Conservation (phyloP, 1,140 invertebrate genomes). For the Eumeta japonica region DNA sequence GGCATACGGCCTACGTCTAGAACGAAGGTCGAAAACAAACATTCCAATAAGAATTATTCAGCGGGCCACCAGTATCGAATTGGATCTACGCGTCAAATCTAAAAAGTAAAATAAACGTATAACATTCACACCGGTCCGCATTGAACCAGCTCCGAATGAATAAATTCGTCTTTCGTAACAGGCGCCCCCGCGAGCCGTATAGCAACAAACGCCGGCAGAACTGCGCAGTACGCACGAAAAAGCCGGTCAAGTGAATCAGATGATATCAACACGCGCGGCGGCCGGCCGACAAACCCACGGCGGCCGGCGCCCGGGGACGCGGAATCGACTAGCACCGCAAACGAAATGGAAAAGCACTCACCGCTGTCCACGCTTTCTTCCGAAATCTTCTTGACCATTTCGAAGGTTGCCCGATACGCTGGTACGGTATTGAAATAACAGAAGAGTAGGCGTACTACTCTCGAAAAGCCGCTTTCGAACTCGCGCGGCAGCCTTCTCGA, state of each 20-base stretch:
- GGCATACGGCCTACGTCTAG: too few species aligned
- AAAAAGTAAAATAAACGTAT: neutral
- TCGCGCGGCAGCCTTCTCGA: slow-evolving; percentile 53
- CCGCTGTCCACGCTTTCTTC: slow-evolving; percentile 57
- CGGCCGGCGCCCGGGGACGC: neutral
- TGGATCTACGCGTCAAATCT: neutral
- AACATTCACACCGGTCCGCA: neutral
- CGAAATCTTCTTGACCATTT: slow-evolving; percentile 58
- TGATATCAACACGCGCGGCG: slow-evolving; percentile 6
- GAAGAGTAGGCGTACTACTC: slow-evolving; percentile 50
- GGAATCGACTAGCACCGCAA: neutral
- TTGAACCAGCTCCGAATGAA: neutral
- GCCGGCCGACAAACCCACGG: neutral
- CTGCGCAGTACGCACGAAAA: slow-evolving; percentile 10
- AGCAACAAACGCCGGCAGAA: slow-evolving; percentile 6
- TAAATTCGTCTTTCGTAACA: neutral
- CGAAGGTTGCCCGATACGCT: slow-evolving; percentile 44
- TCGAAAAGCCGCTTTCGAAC: slow-evolving; percentile 55
- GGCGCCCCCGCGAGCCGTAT: slow-evolving; percentile 3
- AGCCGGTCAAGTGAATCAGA: slow-evolving; percentile 15
- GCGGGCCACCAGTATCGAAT: neutral
- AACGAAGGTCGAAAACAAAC: neutral
- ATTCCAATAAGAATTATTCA: neutral
- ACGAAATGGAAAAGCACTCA: slow-evolving; percentile 25
- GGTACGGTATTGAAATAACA: slow-evolving; percentile 41